phyloP scores from a whole-genome alignment of 2,888 invertebrate genomes.

The Germaria angustata region DNA sequence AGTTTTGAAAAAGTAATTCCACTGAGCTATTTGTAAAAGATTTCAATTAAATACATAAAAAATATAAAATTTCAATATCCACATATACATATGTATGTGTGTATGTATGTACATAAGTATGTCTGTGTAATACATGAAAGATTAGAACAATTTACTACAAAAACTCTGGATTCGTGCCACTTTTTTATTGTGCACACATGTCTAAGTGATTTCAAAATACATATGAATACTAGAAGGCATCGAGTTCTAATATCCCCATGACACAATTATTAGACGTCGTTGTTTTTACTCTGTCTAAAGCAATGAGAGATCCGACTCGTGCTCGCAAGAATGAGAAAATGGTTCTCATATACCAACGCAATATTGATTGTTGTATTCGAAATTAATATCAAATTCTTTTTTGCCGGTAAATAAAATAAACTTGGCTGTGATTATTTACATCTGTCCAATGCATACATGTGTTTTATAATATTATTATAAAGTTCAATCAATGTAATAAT shows the following conservation, averaged over 20 bases:
- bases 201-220: conserved; percentile 74
- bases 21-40: conserved; percentile 30
- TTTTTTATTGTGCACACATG: too few species aligned
- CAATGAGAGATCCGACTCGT: background rate
- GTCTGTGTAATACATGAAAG: background rate
- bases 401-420: too few species aligned
- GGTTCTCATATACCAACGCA: background rate
- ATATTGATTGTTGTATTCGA: background rate
- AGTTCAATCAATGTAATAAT: conserved; percentile 69
- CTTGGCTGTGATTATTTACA: too few species aligned
- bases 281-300: background rate
- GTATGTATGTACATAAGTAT: too few species aligned
- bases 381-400: background rate
- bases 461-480: too few species aligned
- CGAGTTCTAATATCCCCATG: conserved; percentile 73
- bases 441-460: too few species aligned
- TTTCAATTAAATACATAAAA: too few species aligned
- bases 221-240: conserved; percentile 72
- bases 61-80: too few species aligned
- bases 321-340: background rate
- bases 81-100: too few species aligned
- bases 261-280: conserved; percentile 42
- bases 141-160: background rate
- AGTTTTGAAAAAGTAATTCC: conserved; percentile 20
- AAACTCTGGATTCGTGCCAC: too few species aligned